These are phyloP conservation scores for Aphodius sticticus DNA, from an alignment of 2,888 invertebrate species.

Conservation along the genomic window DNA sequence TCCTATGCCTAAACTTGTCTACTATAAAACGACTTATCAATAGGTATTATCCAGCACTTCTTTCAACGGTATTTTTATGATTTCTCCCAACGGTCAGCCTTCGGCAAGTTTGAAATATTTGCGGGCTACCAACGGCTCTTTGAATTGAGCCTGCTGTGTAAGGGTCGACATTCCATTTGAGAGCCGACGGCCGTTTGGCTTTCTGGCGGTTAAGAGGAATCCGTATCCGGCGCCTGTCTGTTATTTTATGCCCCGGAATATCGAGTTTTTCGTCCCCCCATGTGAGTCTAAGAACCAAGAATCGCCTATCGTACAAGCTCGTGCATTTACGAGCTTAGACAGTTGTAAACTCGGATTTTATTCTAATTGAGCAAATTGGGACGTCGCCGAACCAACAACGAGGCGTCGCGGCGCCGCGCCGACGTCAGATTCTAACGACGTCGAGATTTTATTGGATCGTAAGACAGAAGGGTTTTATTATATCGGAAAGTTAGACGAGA, in stretches of 20 bases:
- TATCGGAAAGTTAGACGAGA: not conserved
- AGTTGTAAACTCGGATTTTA: not conserved
- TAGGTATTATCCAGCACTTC: not conserved
- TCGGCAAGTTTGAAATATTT: not conserved
- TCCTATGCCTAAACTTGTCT: not conserved
- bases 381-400: not conserved
- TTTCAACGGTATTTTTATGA: not conserved
- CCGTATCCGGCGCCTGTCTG: not conserved
- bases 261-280: not conserved
- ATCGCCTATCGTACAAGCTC: no score
- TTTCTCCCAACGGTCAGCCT: not conserved
- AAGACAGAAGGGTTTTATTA: not conserved
- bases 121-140: not conserved
- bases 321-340: not conserved
- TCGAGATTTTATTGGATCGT: not conserved
- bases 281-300: no score
- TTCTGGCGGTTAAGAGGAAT: not conserved
- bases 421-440: not conserved
- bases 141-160: not conserved
- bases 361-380: not conserved
- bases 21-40: not conserved
- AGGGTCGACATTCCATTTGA: not conserved
- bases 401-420: not conserved
- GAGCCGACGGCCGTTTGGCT: not conserved
- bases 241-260: not conserved